Conservation (phyloP, 2,113 vertebrate genomes). For the Ahaetulla prasina region DNA sequence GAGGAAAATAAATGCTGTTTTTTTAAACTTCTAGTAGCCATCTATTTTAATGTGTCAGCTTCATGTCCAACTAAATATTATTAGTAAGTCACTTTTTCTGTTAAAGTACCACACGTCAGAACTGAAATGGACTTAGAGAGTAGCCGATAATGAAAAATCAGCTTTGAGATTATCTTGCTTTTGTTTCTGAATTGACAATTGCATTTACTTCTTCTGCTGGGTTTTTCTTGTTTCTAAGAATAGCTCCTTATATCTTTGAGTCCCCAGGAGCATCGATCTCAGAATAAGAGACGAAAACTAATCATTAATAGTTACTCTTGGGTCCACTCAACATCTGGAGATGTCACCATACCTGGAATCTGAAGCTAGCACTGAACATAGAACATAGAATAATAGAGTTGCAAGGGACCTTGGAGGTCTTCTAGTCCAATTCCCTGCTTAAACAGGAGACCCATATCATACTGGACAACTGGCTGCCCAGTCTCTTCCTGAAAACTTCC, state of each 20-base stretch:
- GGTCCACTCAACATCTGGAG: neutral
- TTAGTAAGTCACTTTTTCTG: neutral
- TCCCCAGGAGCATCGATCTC: neutral
- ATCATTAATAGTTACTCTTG: neutral
- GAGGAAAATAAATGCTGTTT: slow-evolving; percentile 25
- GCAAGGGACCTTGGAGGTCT: neutral
- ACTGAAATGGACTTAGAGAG: neutral
- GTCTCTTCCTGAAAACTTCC: neutral
- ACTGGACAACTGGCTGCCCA: neutral
- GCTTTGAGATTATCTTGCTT: neutral
- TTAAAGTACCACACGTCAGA: neutral
- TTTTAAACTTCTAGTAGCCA: slow-evolving; percentile 18
- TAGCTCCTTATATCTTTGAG: neutral
- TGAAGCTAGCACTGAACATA: neutral
- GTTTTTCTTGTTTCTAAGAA: neutral
- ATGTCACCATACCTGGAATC: neutral
- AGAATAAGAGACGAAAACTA: neutral
- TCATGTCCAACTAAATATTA: neutral
- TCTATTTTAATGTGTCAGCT: slow-evolving; percentile 23
- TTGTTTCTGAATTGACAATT: neutral
- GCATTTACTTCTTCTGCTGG: neutral
- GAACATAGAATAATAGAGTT: neutral
- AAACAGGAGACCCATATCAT: neutral
- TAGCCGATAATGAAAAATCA: neutral
- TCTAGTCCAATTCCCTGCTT: neutral